Evolutionary conservation across 2,113 vertebrate genomes (phyloP).

Genomic region (Dromas ardeola): DNA sequence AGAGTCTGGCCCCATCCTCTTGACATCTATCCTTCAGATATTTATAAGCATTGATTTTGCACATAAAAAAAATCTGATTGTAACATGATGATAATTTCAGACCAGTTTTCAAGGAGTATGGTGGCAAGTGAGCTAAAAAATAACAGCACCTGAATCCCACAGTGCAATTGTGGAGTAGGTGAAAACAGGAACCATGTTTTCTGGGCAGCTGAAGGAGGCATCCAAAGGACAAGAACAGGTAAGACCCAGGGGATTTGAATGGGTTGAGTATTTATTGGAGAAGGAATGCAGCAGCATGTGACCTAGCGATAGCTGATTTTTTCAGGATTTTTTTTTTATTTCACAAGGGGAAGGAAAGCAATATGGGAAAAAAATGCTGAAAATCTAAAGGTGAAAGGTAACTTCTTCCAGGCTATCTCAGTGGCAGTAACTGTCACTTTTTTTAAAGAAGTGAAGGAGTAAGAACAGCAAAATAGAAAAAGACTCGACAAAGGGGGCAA

Average conservation of each 20-base stretch:
- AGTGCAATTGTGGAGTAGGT: fast-evolving
- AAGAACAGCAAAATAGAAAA: background rate
- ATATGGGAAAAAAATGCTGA: background rate
- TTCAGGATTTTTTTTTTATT: background rate
- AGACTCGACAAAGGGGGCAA: conserved; percentile 6
- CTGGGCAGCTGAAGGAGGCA: background rate
- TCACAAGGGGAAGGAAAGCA: background rate
- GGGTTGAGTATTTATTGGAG: background rate
- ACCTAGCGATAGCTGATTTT: background rate
- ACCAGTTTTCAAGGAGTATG: background rate
- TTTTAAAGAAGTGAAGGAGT: background rate
- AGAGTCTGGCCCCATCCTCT: background rate
- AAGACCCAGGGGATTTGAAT: background rate
- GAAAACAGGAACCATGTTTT: fast-evolving
- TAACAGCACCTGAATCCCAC: background rate
- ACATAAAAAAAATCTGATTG: background rate
- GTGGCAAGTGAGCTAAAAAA: background rate
- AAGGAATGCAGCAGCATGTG: background rate
- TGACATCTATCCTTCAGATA: background rate
- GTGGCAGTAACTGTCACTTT: background rate
- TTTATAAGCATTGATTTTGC: background rate
- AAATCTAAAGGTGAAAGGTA: background rate
- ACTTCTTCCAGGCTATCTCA: background rate
- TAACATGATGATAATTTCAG: background rate
- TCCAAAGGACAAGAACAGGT: background rate